Evolutionary conservation across 2,113 vertebrate genomes (phyloP).

Genomic region (Craseonycteris thonglongyai): DNA sequence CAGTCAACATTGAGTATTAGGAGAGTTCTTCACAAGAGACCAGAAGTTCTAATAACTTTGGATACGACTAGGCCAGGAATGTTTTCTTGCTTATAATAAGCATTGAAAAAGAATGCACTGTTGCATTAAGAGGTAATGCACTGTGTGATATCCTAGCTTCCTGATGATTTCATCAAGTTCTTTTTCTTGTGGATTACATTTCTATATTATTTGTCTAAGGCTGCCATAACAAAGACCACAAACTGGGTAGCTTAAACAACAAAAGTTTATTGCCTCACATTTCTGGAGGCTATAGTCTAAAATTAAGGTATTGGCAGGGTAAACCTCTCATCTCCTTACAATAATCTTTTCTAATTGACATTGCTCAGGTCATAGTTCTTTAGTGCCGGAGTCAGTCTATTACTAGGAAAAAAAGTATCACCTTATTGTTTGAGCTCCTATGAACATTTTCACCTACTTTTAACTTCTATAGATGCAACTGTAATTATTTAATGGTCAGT

Average conservation of each 20-base stretch:
- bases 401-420: background rate
- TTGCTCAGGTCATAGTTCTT: background rate
- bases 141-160: background rate
- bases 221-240: background rate
- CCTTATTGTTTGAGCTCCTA: background rate
- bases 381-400: background rate
- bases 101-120: background rate
- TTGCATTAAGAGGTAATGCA: background rate
- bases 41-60: background rate
- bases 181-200: background rate
- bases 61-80: background rate
- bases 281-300: background rate
- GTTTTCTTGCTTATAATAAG: background rate
- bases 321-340: background rate
- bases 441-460: background rate
- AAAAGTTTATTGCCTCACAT: background rate
- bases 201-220: background rate
- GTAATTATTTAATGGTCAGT: background rate
- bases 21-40: slow-evolving; percentile 29
- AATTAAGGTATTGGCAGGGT: background rate
- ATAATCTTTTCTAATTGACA: background rate
- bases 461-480: background rate
- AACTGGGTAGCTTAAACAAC: background rate
- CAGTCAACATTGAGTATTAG: slow-evolving; percentile 19
- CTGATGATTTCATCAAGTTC: background rate